Percentiles rank a stretch among this genome's conserved stretches.
Conservation (phyloP, 2,113 vertebrate genomes). For the Aldabrachelys gigantea region DNA sequence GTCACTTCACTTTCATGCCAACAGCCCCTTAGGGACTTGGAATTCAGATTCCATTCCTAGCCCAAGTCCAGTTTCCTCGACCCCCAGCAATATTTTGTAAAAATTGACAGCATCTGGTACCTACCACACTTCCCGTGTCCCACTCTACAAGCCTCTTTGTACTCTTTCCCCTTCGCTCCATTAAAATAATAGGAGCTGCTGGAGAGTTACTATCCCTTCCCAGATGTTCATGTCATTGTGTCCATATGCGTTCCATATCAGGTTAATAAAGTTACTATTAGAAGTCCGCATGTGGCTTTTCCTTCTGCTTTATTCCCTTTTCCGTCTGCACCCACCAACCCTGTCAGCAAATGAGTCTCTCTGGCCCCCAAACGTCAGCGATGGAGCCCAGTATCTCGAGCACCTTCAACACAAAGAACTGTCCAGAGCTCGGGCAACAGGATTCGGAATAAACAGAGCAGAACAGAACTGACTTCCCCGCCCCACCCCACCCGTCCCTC, state of each 20-base stretch:
- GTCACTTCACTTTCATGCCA: not conserved
- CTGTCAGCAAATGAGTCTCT: not conserved
- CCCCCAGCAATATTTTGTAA: not conserved
- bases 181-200: not conserved
- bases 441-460: not conserved
- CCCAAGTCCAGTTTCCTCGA: not conserved
- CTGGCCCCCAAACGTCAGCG: not conserved
- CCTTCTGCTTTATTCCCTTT: not conserved
- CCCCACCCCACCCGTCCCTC: not conserved
- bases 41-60: not conserved
- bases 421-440: accelerated
- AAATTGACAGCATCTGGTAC: not conserved
- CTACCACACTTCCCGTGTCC: accelerated
- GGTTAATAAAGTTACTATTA: not conserved
- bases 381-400: not conserved
- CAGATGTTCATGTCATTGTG: not conserved
- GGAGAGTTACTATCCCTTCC: not conserved
- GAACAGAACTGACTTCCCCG: not conserved
- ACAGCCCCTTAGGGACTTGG: not conserved
- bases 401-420: not conserved
- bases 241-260: too few species aligned
- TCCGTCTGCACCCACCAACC: not conserved
- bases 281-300: accelerated
- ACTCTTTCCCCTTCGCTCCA: not conserved
- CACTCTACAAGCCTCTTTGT: not conserved